These are phyloP conservation scores for Caenorhabditis sp. DNA, from an alignment of 2,888 invertebrate genomes.

Conservation along the genomic window DNA sequence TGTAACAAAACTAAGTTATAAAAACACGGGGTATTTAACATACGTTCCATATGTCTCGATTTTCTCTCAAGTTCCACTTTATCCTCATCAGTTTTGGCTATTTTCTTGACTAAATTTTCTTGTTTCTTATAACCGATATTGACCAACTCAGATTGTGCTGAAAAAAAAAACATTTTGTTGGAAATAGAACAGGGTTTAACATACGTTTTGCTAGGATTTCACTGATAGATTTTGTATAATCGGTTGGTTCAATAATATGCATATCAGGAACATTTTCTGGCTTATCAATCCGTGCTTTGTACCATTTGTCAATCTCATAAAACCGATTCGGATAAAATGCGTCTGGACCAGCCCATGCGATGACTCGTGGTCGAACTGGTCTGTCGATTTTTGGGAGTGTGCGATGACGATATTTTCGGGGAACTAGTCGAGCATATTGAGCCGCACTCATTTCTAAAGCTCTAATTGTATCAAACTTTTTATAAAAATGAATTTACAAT, in stretches of 20 bases:
- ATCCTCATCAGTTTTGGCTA: conserved; percentile 32
- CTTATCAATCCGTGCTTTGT: conserved; percentile 70
- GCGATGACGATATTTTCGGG: conserved; percentile 57
- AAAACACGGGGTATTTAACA: background rate
- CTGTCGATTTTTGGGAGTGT: conserved; percentile 62
- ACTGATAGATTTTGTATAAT: conserved; percentile 50
- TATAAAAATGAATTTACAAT: no score
- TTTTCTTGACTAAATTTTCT: conserved; percentile 12
- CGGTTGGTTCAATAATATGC: conserved; percentile 67
- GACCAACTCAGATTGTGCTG: conserved; percentile 35
- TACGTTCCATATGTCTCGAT: conserved; percentile 49
- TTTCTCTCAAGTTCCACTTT: conserved; percentile 45
- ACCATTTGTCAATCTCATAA: conserved; percentile 70
- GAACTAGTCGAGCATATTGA: conserved; percentile 55
- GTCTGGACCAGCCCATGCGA: conserved; percentile 69
- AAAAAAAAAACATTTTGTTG: conserved; percentile 7
- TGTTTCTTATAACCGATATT: conserved; percentile 64
- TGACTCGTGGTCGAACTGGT: conserved; percentile 61
- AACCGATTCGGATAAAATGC: conserved; percentile 69
- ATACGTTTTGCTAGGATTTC: conserved; percentile 48
- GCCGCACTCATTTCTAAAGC: conserved; percentile 54
- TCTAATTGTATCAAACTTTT: no score
- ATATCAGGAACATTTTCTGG: conserved; percentile 64
- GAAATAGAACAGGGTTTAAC: background rate
- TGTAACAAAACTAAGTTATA: conserved; percentile 31